Conservation (phyloP, 2,797 vertebrate genomes). For the Triplophysa bombifrons region DNA sequence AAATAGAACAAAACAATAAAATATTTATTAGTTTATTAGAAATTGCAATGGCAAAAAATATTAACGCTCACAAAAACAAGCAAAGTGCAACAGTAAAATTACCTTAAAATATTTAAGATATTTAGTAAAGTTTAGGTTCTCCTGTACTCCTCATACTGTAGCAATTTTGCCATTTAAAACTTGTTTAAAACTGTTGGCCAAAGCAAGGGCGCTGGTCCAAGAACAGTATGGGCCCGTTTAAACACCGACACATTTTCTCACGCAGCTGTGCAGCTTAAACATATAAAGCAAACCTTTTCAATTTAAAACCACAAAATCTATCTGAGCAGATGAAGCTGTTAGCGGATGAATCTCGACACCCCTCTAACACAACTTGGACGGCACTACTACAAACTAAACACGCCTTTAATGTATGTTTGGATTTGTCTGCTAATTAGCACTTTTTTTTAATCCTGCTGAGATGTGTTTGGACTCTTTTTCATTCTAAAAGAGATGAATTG, state of each 20-base stretch:
- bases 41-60: no score
- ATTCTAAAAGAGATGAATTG: constrained; percentile 8
- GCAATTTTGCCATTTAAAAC: background rate
- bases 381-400: constrained; percentile 24
- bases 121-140: constrained; percentile 36
- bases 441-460: background rate
- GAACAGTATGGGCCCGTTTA: background rate
- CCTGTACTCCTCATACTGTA: constrained; percentile 6
- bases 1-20: no score
- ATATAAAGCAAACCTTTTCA: constrained; percentile 21
- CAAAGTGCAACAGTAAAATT: no score
- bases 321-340: constrained; percentile 9
- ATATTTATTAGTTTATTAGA: no score
- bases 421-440: constrained; percentile 20
- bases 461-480: background rate
- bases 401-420: constrained; percentile 26
- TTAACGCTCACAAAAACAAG: no score
- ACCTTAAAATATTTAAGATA: no score
- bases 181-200: background rate
- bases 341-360: constrained; percentile 7
- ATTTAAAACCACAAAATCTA: constrained; percentile 10
- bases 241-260: constrained; percentile 12
- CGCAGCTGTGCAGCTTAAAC: constrained; percentile 30
- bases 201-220: background rate
- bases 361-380: constrained; percentile 21